These are phyloP conservation scores for Solen grandis DNA, from an alignment of 1,140 invertebrate genomes.

Conservation along the genomic window DNA sequence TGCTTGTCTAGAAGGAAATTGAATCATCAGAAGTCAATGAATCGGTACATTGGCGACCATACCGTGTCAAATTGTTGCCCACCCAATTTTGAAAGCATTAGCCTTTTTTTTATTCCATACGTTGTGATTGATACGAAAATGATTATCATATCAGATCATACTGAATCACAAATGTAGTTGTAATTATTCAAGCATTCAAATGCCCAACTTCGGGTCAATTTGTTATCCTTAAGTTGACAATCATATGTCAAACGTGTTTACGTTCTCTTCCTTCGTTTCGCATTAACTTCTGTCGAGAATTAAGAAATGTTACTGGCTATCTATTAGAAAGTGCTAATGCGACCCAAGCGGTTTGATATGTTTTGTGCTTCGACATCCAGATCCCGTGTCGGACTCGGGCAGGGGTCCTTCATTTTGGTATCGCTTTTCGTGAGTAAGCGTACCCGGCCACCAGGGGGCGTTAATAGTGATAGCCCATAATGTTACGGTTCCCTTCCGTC, in stretches of 20 bases:
- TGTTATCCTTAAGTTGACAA: conserved; percentile 13
- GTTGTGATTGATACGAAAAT: conserved; percentile 34
- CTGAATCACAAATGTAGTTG: conserved; percentile 33
- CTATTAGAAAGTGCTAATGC: conserved; percentile 31
- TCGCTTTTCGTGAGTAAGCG: conserved; percentile 23
- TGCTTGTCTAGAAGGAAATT: conserved; percentile 39
- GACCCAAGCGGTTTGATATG: conserved; percentile 27
- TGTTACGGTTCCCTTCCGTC: conserved; percentile 44
- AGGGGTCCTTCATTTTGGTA: not conserved
- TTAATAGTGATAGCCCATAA: conserved; percentile 24
- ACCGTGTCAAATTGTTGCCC: conserved; percentile 40
- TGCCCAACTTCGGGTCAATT: conserved; percentile 24
- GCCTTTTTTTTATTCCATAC: conserved; percentile 20
- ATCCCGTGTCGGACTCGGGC: not conserved
- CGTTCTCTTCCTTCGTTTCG: too few species aligned
- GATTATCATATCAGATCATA: conserved; percentile 23
- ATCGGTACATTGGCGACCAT: conserved; percentile 26
- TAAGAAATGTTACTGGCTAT: too few species aligned
- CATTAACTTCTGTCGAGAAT: too few species aligned
- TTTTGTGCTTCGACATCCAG: conserved; percentile 22
- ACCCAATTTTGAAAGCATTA: conserved; percentile 52
- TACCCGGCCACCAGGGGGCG: not conserved
- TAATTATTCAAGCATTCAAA: conserved; percentile 31
- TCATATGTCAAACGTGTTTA: conserved; percentile 36
- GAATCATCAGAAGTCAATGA: conserved; percentile 14